Percentiles rank a stretch among this genome's conserved stretches.
These are phyloP conservation scores for Neopipo cinnamomea DNA, from an alignment of 2,113 vertebrate genomes.

Conservation along the genomic window DNA sequence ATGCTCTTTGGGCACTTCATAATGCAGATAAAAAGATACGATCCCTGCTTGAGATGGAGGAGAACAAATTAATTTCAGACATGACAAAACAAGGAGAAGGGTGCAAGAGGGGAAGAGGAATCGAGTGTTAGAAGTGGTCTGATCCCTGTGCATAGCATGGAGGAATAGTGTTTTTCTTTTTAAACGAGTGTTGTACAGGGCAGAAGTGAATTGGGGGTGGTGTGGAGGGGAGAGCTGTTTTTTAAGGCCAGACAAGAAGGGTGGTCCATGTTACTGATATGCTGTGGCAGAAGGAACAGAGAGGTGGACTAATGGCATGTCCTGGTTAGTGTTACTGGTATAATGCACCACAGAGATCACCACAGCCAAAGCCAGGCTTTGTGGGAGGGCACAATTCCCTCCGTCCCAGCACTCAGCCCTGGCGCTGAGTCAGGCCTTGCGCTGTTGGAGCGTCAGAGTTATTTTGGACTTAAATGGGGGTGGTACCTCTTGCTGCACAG, in stretches of 20 bases:
- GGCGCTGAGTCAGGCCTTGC: rapidly evolving
- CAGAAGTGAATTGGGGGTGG: not conserved
- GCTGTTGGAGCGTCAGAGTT: not conserved
- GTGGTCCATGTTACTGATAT: rapidly evolving
- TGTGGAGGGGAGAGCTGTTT: not conserved
- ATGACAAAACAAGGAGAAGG: not conserved
- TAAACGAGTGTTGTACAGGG: not conserved
- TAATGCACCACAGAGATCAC: not conserved
- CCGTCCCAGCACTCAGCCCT: not conserved
- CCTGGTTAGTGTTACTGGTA: not conserved
- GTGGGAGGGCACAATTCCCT: not conserved
- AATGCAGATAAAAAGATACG: not conserved
- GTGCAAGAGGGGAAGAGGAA: not conserved
- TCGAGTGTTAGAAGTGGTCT: not conserved
- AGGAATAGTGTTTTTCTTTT: not conserved
- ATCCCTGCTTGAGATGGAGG: not conserved
- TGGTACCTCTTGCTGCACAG: not conserved
- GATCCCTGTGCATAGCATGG: not conserved
- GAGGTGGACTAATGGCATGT: not conserved
- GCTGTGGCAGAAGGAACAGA: not conserved
- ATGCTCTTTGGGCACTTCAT: slow-evolving; percentile 10
- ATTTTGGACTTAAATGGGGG: not conserved
- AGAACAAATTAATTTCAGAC: slow-evolving; percentile 12
- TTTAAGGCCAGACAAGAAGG: not conserved
- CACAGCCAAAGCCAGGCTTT: not conserved